These are phyloP conservation scores for Aurelia aurita DNA, from an alignment of 30 jellyfish, hydroid and myxozoan genomes.

Conservation along the genomic window DNA sequence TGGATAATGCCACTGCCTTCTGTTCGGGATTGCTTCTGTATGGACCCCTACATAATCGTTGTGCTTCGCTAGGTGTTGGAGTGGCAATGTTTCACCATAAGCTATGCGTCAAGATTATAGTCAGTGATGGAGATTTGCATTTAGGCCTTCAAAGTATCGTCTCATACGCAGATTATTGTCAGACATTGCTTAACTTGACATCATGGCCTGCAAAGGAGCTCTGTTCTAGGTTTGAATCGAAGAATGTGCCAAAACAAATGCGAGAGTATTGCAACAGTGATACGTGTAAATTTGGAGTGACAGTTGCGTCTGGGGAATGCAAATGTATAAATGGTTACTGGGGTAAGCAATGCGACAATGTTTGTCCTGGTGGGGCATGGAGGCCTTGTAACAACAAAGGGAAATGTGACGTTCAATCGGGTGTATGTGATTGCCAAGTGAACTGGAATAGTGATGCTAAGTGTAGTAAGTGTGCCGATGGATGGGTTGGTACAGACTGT, in stretches of 20 bases:
- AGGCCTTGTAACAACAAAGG: conserved; percentile 59
- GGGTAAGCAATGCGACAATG: conserved; percentile 52
- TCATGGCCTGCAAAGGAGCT: conserved; percentile 62
- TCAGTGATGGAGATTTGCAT: conserved; percentile 7
- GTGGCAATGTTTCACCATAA: conserved; percentile 26
- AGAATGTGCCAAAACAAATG: conserved; percentile 29
- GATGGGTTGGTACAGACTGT: conserved; percentile 68
- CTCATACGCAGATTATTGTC: conserved; percentile 49
- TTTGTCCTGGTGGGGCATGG: conserved; percentile 79
- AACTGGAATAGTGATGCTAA: conserved; percentile 62
- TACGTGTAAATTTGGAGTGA: conserved; percentile 18
- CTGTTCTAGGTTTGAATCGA: not conserved
- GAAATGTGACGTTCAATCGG: conserved; percentile 16
- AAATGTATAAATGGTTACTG: conserved; percentile 51
- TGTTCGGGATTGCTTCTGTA: conserved; percentile 3
- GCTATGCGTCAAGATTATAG: conserved; percentile 32
- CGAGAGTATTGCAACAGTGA: conserved; percentile 17
- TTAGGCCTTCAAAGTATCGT: conserved; percentile 44
- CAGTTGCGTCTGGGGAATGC: conserved; percentile 1
- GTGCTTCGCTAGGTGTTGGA: conserved; percentile 38
- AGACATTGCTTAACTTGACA: conserved; percentile 18
- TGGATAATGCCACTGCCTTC: conserved; percentile 18
- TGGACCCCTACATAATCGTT: conserved; percentile 18
- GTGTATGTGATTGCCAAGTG: conserved; percentile 42
- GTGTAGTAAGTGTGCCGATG: conserved; percentile 49